Percentiles rank a stretch among this genome's conserved stretches.
Conservation (phyloP, 2,113 vertebrate species). For the Anas platyrhynchos region DNA sequence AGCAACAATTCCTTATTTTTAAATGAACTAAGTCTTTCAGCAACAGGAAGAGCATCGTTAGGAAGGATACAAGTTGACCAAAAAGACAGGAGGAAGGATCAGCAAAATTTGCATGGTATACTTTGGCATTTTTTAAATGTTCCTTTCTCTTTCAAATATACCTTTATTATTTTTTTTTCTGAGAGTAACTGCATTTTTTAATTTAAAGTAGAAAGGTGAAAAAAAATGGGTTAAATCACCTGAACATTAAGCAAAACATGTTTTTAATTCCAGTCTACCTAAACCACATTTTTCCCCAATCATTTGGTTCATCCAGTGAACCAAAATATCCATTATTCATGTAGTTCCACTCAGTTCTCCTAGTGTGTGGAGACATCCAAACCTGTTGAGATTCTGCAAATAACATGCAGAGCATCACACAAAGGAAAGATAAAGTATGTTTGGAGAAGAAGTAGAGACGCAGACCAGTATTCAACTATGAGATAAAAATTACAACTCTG, state of each 20-base stretch:
- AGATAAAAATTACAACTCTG: constrained; percentile 16
- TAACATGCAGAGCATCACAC: neutral
- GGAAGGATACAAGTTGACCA: neutral
- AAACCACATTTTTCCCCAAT: neutral
- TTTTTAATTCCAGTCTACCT: neutral
- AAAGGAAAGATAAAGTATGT: constrained; percentile 1
- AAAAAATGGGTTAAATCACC: neutral
- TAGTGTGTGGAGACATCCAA: neutral
- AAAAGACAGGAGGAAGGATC: neutral
- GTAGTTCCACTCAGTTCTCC: neutral
- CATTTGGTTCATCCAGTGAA: neutral
- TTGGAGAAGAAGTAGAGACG: constrained; percentile 5
- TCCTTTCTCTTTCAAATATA: neutral
- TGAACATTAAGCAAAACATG: neutral
- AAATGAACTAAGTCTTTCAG: neutral
- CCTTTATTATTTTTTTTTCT: neutral
- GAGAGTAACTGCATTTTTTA: neutral
- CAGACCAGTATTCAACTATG: constrained; percentile 17
- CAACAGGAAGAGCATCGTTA: neutral
- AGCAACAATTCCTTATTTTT: neutral
- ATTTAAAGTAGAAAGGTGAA: neutral
- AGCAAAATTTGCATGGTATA: neutral
- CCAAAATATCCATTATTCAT: constrained; percentile 32
- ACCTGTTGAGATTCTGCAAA: constrained; percentile 14
- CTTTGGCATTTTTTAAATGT: neutral